Evolutionary conservation across 2,113 vertebrate genomes (phyloP).

Genomic region (Entomyzon cyanotis): DNA sequence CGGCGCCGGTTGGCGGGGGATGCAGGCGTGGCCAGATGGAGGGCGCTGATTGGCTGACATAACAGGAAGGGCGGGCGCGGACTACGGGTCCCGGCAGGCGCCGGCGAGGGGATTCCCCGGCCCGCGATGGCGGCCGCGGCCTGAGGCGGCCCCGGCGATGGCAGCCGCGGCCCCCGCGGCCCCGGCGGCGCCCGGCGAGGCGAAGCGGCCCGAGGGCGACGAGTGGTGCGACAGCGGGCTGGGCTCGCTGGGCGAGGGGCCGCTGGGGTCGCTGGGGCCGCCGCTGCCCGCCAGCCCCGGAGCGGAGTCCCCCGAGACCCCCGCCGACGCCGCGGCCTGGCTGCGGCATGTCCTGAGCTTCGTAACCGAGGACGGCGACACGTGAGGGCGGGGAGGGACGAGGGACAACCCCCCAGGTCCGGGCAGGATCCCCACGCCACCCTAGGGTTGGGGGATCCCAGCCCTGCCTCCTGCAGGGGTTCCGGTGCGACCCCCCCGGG

Average conservation of each 20-base stretch:
- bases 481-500: not conserved
- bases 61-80: too few relatives aligned
- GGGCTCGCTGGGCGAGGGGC: slow-evolving; percentile 71
- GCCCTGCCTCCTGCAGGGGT: not conserved
- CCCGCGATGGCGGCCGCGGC: too few relatives aligned
- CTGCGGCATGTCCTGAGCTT: slow-evolving; percentile 73
- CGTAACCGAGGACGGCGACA: slow-evolving; percentile 81
- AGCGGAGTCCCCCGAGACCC: not conserved
- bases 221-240: slow-evolving; percentile 82
- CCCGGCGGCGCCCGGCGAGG: too few relatives aligned
- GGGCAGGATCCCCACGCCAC: not conserved
- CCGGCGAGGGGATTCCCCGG: too few relatives aligned
- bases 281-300: not conserved
- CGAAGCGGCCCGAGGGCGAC: not conserved
- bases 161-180: too few relatives aligned
- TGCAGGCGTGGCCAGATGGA: too few relatives aligned
- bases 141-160: too few relatives aligned
- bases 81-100: too few relatives aligned
- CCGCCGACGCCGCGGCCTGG: slow-evolving; percentile 24
- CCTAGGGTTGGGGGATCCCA: not conserved
- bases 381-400: slow-evolving; percentile 61
- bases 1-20: not conserved
- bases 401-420: not conserved
- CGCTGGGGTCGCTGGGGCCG: not conserved
- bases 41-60: too few relatives aligned